phyloP scores from a whole-genome alignment of 2,797 vertebrate genomes.

The Bucorvus abyssinicus region DNA sequence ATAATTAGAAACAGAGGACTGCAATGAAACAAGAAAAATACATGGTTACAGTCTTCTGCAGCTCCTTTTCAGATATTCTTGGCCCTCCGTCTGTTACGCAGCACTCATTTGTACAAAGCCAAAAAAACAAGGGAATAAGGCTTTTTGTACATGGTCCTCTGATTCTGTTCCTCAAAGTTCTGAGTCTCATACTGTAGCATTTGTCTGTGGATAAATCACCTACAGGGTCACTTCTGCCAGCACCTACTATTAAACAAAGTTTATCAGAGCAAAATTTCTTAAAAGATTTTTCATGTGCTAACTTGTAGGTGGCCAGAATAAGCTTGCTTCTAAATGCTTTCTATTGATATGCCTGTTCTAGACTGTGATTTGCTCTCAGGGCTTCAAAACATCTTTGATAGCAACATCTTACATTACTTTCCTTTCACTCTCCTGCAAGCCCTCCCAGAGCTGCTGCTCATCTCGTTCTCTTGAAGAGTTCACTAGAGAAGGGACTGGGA shows the following conservation, averaged over 20 bases:
- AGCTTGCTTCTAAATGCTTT: neutral
- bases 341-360: neutral
- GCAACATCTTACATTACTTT: neutral
- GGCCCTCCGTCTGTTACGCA: neutral
- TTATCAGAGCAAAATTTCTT: neutral
- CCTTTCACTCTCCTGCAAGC: neutral
- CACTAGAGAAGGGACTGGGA: neutral
- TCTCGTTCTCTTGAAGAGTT: neutral
- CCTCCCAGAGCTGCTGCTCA: fast-evolving
- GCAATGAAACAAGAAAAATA: conserved; percentile 48
- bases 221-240: neutral
- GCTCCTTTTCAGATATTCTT: conserved; percentile 34
- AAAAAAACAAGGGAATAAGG: neutral
- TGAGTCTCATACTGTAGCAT: neutral
- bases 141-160: neutral
- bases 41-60: conserved; percentile 12
- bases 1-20: conserved; percentile 55
- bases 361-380: neutral
- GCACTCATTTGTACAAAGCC: neutral
- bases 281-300: neutral
- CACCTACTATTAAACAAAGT: neutral
- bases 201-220: neutral
- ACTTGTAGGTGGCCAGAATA: neutral
- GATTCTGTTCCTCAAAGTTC: neutral
- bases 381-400: neutral